Percentiles rank a stretch among this genome's conserved stretches.
These are phyloP conservation scores for Baccha elongata DNA, from an alignment of 2,888 invertebrate genomes.

Conservation along the genomic window DNA sequence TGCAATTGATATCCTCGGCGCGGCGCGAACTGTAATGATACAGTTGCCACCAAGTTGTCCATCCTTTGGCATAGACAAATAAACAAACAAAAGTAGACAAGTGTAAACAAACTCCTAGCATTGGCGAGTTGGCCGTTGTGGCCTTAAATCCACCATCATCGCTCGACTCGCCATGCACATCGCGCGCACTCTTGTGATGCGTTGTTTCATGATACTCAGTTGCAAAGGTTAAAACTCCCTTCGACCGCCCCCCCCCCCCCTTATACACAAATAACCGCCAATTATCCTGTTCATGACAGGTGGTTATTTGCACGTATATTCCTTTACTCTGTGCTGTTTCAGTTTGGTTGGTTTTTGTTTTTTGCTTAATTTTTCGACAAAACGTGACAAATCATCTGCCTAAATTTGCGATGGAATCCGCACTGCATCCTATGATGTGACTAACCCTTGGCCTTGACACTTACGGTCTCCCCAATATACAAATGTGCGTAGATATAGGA, in stretches of 20 bases:
- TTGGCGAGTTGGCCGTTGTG: conserved; percentile 25
- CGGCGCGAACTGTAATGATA: conserved; percentile 64
- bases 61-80: conserved; percentile 60
- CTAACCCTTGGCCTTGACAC: conserved; percentile 19
- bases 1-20: conserved; percentile 67
- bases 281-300: conserved; percentile 73
- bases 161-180: conserved; percentile 59
- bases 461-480: background rate
- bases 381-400: conserved; percentile 69
- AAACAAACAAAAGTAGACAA: conserved; percentile 60
- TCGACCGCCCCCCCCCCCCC: too few relatives aligned
- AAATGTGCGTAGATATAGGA: conserved; percentile 38
- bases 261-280: conserved; percentile 60
- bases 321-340: conserved; percentile 65
- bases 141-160: conserved; percentile 30
- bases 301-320: conserved; percentile 74
- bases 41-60: conserved; percentile 72
- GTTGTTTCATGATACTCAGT: conserved; percentile 65
- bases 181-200: conserved; percentile 62
- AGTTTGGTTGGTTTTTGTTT: conserved; percentile 15
- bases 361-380: conserved; percentile 49
- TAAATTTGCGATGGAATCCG: conserved; percentile 58
- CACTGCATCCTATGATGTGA: conserved; percentile 58
- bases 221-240: conserved; percentile 50
- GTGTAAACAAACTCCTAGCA: conserved; percentile 55